phyloP scores from a whole-genome alignment of 2,797 vertebrate genomes.

The Petrocephalus schoutedeni region DNA sequence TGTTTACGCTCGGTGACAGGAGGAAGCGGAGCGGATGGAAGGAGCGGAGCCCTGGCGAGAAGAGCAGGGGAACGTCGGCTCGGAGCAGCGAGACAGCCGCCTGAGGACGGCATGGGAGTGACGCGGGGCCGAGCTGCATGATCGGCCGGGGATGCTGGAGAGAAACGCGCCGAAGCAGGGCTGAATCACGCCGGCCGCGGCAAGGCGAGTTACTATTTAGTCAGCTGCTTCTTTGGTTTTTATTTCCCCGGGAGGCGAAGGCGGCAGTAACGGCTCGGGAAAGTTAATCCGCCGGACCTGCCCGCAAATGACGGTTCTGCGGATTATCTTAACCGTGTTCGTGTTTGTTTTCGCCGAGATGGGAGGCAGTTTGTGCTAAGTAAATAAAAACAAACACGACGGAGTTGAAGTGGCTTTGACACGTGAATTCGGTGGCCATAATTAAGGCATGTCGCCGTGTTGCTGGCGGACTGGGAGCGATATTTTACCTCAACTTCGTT shows the following conservation, averaged over 20 bases:
- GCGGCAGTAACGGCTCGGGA: neutral
- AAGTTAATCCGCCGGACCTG: neutral
- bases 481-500: neutral
- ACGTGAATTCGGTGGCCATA: neutral
- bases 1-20: conserved; percentile 22
- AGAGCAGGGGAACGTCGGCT: neutral
- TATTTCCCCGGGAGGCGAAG: neutral
- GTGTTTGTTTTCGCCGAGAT: neutral
- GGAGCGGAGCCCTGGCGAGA: neutral
- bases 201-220: neutral
- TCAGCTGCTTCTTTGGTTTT: neutral
- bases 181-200: neutral
- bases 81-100: neutral
- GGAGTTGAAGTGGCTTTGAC: neutral
- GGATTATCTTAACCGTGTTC: neutral
- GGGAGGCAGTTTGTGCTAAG: neutral
- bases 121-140: neutral
- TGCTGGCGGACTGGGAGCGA: neutral
- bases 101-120: neutral
- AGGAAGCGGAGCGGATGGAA: conserved; percentile 16
- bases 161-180: neutral
- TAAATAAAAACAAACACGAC: neutral
- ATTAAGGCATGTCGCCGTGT: neutral
- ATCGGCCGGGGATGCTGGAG: neutral
- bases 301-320: neutral